Conservation (phyloP, 2,888 invertebrate genomes). For the Stictocephala bisonia region DNA sequence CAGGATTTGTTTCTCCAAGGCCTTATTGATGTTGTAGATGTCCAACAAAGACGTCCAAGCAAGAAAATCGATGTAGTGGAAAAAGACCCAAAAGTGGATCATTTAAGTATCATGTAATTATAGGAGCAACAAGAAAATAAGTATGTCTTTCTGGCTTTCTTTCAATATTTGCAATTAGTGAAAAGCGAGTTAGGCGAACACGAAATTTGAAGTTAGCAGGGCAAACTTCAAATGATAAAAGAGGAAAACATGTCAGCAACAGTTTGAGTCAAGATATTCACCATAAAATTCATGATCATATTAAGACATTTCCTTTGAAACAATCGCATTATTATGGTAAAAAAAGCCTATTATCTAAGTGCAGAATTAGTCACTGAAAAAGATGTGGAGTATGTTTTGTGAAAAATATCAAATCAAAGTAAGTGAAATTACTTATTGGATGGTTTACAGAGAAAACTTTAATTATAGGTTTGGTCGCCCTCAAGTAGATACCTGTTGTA, state of each 20-base stretch:
- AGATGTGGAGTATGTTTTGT: conserved; percentile 21
- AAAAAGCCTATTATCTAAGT: conserved; percentile 33
- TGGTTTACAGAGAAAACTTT: conserved; percentile 38
- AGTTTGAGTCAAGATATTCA: neutral
- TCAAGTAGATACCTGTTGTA: conserved; percentile 49
- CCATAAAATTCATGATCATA: conserved; percentile 29
- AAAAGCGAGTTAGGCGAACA: no score
- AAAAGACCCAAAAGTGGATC: no score
- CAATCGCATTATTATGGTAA: conserved; percentile 42
- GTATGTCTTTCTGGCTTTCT: no score
- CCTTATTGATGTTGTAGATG: no score
- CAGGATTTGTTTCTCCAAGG: no score
- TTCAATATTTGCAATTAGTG: no score
- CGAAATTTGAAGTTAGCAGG: conserved; percentile 17
- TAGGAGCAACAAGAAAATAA: no score
- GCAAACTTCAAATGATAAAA: conserved; percentile 29
- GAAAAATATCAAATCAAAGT: conserved; percentile 20
- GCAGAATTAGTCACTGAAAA: conserved; percentile 11
- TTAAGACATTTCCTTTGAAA: conserved; percentile 46
- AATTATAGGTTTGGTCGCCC: conserved; percentile 48
- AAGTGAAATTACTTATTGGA: conserved; percentile 34
- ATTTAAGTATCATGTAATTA: no score
- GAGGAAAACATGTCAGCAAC: conserved; percentile 39
- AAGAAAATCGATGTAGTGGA: no score
- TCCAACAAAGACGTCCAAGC: no score